Evolutionary conservation across 30 jellyfish, hydroid and myxozoan species (phyloP).

Genomic region (Catostylus mosaicus): DNA sequence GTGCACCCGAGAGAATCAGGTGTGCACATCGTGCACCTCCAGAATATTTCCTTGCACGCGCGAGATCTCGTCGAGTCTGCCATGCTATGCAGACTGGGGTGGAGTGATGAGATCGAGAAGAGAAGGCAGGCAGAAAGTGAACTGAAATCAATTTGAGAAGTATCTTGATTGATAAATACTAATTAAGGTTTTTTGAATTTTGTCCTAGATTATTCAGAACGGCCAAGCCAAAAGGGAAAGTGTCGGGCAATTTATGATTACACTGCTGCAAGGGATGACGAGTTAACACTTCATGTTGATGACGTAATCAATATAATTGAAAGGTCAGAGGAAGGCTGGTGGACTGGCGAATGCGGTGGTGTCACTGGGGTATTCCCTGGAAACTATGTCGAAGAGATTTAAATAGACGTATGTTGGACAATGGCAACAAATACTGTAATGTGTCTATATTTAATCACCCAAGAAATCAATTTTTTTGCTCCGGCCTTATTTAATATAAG

Average conservation of each 20-base stretch:
- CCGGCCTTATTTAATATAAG: no score
- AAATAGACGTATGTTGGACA: background rate
- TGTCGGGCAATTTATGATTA: slow-evolving; percentile 94
- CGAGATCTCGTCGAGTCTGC: background rate
- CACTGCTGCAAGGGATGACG: slow-evolving; percentile 86
- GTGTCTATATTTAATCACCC: no score
- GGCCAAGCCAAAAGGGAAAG: background rate
- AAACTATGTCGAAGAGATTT: slow-evolving; percentile 89
- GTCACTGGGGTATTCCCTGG: slow-evolving; percentile 93
- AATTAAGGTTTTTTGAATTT: background rate
- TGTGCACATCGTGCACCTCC: no score
- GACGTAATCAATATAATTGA: slow-evolving; percentile 77
- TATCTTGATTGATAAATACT: background rate
- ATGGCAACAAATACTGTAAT: background rate
- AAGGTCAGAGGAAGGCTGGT: slow-evolving; percentile 96
- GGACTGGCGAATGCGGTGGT: slow-evolving; percentile 93
- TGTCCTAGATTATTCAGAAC: background rate
- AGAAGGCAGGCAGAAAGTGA: no score
- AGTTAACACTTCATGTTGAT: slow-evolving; percentile 75
- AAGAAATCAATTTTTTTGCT: no score
- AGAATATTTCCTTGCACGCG: background rate
- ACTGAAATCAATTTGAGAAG: background rate
- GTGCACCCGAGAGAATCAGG: no score
- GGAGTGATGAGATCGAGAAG: background rate
- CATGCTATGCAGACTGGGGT: background rate